Evolutionary conservation across 2,113 vertebrate species (phyloP), one percentile per base, ranked within the genome.

Genomic region (Xyrauchen texanus): DNA sequence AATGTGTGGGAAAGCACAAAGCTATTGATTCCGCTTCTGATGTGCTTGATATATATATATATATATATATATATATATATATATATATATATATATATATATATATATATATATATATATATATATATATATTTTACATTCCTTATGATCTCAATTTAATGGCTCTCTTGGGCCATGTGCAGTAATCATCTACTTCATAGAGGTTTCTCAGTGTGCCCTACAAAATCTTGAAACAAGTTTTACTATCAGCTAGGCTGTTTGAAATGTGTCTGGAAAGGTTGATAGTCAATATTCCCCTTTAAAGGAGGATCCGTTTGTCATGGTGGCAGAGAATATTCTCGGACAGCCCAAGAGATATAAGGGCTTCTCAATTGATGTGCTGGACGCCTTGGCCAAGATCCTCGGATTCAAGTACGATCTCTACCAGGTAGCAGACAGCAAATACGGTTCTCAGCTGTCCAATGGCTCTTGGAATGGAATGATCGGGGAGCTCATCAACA

Each of bases 401-500:
- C 90, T 99, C 72, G 98, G 97, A 69, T 99, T 99, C 90, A 99
- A 98, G 86, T 99, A 99, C 16, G 97, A 99, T 66, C 96, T 99
- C 74, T 99, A 99, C 82, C 97, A 99, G 93, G 95, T 95, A 67
- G 91, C 94, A 0, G 98, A 99, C 85, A 96, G 96, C 84, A 98
- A 96, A 83, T 99, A 99, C 0, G 98, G 98, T 83, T 93, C 96
- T 42, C 95, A 95, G 81, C 95, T 98, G 61, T 91, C 93, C 57
- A 98, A 98, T 76, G 96, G 97, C 67, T 96, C 97, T 1, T 99
- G 98, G 97, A 97, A 96, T 44, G 98, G 98, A 44, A 98, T 99
- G 98, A 99, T 99, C 6, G 98, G 98, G 6, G 97, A 99, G 68
- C 95, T 99, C 76, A 98, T 99, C 86, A 98, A 97, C 87, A 99